Conservation (phyloP, 2,113 vertebrate species). For the Dicrurus megarhynchus region DNA sequence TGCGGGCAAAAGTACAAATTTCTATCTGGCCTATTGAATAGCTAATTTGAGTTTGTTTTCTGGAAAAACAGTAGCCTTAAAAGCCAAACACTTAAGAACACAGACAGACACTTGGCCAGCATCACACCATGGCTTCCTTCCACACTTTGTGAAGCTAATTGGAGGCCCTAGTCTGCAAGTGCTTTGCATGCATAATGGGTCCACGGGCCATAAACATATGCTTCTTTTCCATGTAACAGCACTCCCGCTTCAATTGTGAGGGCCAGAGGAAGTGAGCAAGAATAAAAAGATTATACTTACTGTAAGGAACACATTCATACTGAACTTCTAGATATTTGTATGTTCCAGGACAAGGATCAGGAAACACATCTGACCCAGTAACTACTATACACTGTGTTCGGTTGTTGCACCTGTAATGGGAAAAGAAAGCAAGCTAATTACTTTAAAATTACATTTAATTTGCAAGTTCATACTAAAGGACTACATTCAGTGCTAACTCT, state of each 20-base stretch:
- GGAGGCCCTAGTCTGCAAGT: conserved; percentile 72
- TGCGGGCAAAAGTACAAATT: conserved; percentile 81
- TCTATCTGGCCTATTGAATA: conserved; percentile 77
- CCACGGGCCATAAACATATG: conserved; percentile 70
- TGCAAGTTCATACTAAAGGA: conserved; percentile 14
- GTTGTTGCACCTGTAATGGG: conserved; percentile 94
- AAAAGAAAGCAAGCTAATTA: conserved; percentile 71
- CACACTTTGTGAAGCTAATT: conserved; percentile 76
- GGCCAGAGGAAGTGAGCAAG: conserved; percentile 63
- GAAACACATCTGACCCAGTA: conserved; percentile 97
- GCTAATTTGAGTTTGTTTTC: conserved; percentile 84
- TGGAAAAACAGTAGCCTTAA: conserved; percentile 79
- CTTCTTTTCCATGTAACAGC: conserved; percentile 65
- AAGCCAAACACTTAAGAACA: conserved; percentile 82
- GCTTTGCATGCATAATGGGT: conserved; percentile 78
- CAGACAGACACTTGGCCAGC: conserved; percentile 80
- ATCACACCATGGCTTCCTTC: conserved; percentile 76
- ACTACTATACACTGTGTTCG: conserved; percentile 98
- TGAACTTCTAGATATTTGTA: conserved; percentile 99
- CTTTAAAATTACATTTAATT: conserved; percentile 38
- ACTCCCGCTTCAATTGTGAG: conserved; percentile 62
- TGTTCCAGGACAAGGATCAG: conserved; percentile 97
- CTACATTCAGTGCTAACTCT: neutral
- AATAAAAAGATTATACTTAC: conserved; percentile 86
- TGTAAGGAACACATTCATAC: conserved; percentile 99